Conservation (phyloP, 2,888 invertebrate species). For the Eupelmus urozonus region DNA sequence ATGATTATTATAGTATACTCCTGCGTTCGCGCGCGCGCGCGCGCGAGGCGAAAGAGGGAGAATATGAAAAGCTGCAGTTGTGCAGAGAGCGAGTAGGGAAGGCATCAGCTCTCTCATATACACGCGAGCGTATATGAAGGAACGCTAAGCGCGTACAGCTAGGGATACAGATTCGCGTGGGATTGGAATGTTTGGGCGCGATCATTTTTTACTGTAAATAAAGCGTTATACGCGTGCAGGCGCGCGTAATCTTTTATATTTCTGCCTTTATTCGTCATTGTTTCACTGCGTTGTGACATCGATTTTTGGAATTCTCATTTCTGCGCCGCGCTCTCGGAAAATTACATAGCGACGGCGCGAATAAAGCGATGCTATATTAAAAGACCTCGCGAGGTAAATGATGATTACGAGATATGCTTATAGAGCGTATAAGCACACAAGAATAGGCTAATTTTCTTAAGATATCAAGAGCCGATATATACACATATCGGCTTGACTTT, state of each 20-base stretch:
- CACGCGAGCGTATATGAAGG: too few relatives aligned
- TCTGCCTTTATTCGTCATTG: neutral
- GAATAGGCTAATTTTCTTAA: too few relatives aligned
- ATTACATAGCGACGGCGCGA: too few relatives aligned
- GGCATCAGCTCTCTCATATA: slow-evolving; percentile 30
- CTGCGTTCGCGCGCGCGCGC: neutral
- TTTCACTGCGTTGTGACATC: neutral
- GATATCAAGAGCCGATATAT: too few relatives aligned
- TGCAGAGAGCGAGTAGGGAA: neutral
- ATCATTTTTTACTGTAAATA: slow-evolving; percentile 63
- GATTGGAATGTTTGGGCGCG: slow-evolving; percentile 71
- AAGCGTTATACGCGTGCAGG: slow-evolving; percentile 3
- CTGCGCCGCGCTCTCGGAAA: too few relatives aligned
- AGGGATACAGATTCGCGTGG: slow-evolving; percentile 67
- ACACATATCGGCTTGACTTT: too few relatives aligned
- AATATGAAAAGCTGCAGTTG: slow-evolving; percentile 46
- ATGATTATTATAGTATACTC: slow-evolving; percentile 43
- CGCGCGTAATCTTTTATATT: slow-evolving; percentile 14
- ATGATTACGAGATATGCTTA: too few relatives aligned
- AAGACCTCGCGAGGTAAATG: too few relatives aligned
- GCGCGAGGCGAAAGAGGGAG: slow-evolving; percentile 13
- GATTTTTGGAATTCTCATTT: neutral
- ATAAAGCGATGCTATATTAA: too few relatives aligned
- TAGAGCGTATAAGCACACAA: too few relatives aligned
- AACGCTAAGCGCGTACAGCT: slow-evolving; percentile 57